Conservation (phyloP, 2,888 invertebrate species). For the Balanococcus diminutus region DNA sequence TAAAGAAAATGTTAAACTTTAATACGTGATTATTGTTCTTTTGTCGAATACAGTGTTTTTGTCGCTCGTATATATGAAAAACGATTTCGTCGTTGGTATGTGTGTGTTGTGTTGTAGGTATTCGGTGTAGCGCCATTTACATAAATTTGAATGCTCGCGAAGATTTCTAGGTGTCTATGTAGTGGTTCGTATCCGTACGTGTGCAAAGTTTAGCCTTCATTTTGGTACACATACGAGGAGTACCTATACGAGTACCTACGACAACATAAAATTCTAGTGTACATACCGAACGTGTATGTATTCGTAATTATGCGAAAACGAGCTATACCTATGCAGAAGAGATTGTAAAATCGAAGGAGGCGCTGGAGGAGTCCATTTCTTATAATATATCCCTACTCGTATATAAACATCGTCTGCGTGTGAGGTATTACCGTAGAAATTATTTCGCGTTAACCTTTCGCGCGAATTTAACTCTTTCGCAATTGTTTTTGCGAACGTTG, state of each 20-base stretch:
- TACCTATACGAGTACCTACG: not conserved
- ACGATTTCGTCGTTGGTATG: not conserved
- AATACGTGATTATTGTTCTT: constrained; percentile 43
- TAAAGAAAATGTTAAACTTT: constrained; percentile 32
- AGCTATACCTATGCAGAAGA: not conserved
- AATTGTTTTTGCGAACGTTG: constrained; percentile 37
- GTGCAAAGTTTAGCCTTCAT: not conserved
- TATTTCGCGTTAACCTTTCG: constrained; percentile 26
- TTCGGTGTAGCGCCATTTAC: not conserved
- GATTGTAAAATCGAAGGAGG: not conserved
- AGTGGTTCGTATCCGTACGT: not conserved
- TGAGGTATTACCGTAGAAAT: not conserved
- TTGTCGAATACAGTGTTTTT: constrained; percentile 35
- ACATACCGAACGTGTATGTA: not conserved
- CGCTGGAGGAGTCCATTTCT: not conserved
- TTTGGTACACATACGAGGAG: not conserved
- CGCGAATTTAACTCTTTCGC: constrained; percentile 32
- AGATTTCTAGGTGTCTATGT: not conserved
- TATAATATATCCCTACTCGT: not conserved
- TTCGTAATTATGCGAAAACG: not conserved
- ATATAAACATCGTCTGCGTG: no score
- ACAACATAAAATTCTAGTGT: not conserved
- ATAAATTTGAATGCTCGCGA: constrained; percentile 11
- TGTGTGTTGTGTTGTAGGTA: not conserved
- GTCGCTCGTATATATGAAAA: constrained; percentile 15